These are phyloP conservation scores for Ariopsis seemanni DNA, from an alignment of 2,113 vertebrate genomes.

Conservation along the genomic window DNA sequence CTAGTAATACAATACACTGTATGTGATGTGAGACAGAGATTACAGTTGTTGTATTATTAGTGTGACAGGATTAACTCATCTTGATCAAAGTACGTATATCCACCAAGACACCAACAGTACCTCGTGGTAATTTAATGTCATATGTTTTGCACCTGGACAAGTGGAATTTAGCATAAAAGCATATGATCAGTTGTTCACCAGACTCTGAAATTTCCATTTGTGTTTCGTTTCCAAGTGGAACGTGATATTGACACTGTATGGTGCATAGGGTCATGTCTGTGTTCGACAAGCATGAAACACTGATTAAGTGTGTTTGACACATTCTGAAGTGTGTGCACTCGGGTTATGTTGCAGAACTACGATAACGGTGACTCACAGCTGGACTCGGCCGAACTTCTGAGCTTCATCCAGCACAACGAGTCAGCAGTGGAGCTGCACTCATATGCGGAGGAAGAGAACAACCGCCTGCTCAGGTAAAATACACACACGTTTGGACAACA, in stretches of 20 bases:
- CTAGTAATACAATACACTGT: neutral
- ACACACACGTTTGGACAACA: neutral
- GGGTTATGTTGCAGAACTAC: slow-evolving; percentile 75
- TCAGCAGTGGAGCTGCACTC: slow-evolving; percentile 87
- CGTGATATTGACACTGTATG: neutral
- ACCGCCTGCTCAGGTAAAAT: slow-evolving; percentile 87
- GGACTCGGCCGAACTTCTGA: slow-evolving; percentile 92
- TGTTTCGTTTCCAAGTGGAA: neutral
- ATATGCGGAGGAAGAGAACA: slow-evolving; percentile 90
- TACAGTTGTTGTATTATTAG: neutral
- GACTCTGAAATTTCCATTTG: neutral
- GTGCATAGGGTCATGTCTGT: neutral
- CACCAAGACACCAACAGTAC: neutral
- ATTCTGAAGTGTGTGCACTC: neutral
- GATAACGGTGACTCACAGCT: slow-evolving; percentile 89
- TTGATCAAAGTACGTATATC: neutral
- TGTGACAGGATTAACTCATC: neutral
- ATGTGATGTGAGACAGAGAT: neutral
- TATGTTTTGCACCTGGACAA: neutral
- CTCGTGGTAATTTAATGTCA: neutral
- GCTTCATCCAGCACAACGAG: slow-evolving; percentile 95
- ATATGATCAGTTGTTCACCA: neutral
- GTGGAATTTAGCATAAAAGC: neutral
- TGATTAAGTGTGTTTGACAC: neutral
- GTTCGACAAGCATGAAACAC: neutral